These are phyloP conservation scores for Synanthedon vespiformis DNA, from an alignment of 2,888 invertebrate species.

Conservation along the genomic window DNA sequence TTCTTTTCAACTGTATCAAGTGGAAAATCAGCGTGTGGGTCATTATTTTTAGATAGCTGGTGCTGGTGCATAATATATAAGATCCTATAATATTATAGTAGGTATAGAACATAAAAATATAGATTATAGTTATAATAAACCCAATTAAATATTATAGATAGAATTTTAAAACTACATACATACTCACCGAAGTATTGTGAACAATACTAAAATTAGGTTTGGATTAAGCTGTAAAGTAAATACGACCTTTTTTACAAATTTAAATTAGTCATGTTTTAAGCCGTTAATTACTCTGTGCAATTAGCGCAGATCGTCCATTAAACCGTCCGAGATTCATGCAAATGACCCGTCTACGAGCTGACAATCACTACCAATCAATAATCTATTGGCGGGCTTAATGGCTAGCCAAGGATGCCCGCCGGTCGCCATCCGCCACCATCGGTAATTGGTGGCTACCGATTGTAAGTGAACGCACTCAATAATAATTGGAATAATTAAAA, in stretches of 20 bases:
- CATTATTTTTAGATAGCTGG: too few relatives aligned
- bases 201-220: too few relatives aligned
- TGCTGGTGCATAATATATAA: too few relatives aligned
- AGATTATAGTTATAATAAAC: too few relatives aligned
- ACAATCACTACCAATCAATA: slow-evolving; percentile 71
- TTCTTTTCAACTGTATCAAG: too few relatives aligned
- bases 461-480: slow-evolving; percentile 48
- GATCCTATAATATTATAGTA: too few relatives aligned
- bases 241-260: background rate
- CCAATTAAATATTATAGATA: too few relatives aligned
- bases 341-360: slow-evolving; percentile 44
- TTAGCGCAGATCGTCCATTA: slow-evolving; percentile 54
- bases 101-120: too few relatives aligned
- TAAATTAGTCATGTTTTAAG: background rate
- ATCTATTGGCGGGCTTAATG: slow-evolving; percentile 65
- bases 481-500: slow-evolving; percentile 60
- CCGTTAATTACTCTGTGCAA: slow-evolving; percentile 36
- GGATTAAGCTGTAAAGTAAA: too few relatives aligned
- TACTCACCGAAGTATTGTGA: too few relatives aligned
- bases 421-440: slow-evolving; percentile 26
- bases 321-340: slow-evolving; percentile 59
- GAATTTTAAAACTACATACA: too few relatives aligned
- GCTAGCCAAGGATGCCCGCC: slow-evolving; percentile 57
- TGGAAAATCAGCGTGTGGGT: too few relatives aligned
- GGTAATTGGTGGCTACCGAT: slow-evolving; percentile 48